These are phyloP conservation scores for Mirza zaza DNA, from an alignment of 2,113 vertebrate genomes.

Conservation along the genomic window DNA sequence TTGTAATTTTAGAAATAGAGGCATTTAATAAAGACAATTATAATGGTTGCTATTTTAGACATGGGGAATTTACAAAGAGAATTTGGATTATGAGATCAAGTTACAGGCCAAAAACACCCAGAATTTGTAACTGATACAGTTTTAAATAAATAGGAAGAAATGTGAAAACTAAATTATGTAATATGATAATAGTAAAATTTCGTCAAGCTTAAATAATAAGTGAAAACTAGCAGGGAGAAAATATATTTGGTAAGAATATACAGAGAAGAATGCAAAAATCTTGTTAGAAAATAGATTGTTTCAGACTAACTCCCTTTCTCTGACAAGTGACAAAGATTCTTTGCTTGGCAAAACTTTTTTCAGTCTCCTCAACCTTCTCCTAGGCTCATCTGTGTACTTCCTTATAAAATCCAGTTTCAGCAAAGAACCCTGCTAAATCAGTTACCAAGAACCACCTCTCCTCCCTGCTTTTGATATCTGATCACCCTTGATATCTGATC, in stretches of 20 bases:
- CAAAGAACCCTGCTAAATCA: background rate
- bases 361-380: background rate
- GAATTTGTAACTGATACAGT: background rate
- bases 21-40: conserved; percentile 1
- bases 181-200: conserved; percentile 1
- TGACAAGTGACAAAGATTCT: background rate
- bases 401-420: background rate
- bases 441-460: too few species aligned
- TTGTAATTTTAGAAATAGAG: conserved; percentile 51
- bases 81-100: background rate
- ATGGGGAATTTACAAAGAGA: background rate
- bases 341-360: background rate
- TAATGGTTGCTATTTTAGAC: conserved; percentile 10
- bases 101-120: background rate
- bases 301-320: background rate
- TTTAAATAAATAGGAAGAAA: conserved; percentile 20
- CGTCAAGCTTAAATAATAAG: conserved; percentile 29
- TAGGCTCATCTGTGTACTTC: background rate
- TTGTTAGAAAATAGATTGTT: background rate
- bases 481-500: background rate
- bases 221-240: background rate
- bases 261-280: background rate
- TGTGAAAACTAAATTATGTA: background rate
- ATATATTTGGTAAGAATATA: background rate
- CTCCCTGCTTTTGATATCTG: background rate